These are phyloP conservation scores for Catharus minimus DNA, from an alignment of 2,113 vertebrate genomes.

Conservation along the genomic window DNA sequence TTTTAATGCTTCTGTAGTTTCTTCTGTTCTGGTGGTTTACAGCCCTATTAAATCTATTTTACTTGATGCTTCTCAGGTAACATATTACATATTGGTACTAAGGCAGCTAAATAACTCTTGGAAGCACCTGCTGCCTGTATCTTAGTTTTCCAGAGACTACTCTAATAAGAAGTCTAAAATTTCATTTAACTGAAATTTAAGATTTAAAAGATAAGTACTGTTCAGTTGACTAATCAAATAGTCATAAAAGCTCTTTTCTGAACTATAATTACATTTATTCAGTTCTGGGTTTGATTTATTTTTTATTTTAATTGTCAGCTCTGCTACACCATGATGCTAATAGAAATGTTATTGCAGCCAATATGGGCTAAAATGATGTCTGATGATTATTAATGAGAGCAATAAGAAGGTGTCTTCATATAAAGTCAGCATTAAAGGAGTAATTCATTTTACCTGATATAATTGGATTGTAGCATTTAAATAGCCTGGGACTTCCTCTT, in stretches of 20 bases:
- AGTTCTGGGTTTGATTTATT: constrained; percentile 80
- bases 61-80: background rate
- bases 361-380: constrained; percentile 83
- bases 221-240: constrained; percentile 82
- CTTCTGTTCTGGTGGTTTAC: background rate
- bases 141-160: constrained; percentile 6
- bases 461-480: constrained; percentile 87
- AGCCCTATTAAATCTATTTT: background rate
- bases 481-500: constrained; percentile 82
- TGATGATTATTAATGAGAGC: constrained; percentile 96
- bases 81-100: background rate
- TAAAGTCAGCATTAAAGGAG: constrained; percentile 91
- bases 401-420: constrained; percentile 93
- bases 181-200: constrained; percentile 57
- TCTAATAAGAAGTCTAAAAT: constrained; percentile 10
- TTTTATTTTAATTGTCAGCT: constrained; percentile 84
- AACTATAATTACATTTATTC: constrained; percentile 80
- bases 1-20: background rate
- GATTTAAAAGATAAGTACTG: constrained; percentile 68
- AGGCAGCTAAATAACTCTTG: background rate
- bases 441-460: constrained; percentile 85
- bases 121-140: background rate
- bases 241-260: constrained; percentile 81
- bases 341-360: constrained; percentile 90
- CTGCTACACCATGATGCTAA: constrained; percentile 79